Evolutionary conservation across 2,113 vertebrate genomes (phyloP).

Genomic region (Vulpes vulpes): DNA sequence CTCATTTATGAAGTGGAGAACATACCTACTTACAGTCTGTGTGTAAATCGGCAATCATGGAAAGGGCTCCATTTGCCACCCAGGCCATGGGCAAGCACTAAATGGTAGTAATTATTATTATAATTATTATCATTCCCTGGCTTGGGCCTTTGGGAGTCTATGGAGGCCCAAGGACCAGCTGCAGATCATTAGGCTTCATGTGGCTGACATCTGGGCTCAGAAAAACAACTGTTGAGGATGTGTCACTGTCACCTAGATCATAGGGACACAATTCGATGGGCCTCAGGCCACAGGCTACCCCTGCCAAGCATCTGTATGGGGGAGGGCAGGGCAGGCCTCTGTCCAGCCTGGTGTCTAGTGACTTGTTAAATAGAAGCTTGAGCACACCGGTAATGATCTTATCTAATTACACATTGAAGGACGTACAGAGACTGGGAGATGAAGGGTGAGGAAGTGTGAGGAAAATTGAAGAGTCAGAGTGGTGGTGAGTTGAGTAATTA

Average conservation of each 20-base stretch:
- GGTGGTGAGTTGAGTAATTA: too few species aligned
- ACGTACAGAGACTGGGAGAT: neutral
- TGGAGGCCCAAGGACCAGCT: slow-evolving; percentile 60
- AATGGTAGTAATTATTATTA: slow-evolving; percentile 54
- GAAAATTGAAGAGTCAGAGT: neutral
- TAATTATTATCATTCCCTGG: slow-evolving; percentile 62
- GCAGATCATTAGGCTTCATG: slow-evolving; percentile 62
- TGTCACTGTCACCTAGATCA: neutral
- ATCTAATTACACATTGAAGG: neutral
- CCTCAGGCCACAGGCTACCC: neutral
- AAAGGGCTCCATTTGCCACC: slow-evolving; percentile 30
- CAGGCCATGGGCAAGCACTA: neutral
- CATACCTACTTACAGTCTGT: neutral
- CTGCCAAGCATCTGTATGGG: neutral
- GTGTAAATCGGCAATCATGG: neutral
- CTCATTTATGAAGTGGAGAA: neutral
- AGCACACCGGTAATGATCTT: neutral
- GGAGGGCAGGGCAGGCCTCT: neutral
- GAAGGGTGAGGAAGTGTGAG: neutral
- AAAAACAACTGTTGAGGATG: neutral
- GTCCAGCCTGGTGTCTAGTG: neutral
- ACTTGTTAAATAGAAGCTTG: neutral
- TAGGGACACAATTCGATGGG: neutral
- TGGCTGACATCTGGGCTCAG: slow-evolving; percentile 71
- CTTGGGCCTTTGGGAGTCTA: slow-evolving; percentile 46